Conservation (phyloP, 2,888 invertebrate species). For the Phrixothrix hirtus region DNA sequence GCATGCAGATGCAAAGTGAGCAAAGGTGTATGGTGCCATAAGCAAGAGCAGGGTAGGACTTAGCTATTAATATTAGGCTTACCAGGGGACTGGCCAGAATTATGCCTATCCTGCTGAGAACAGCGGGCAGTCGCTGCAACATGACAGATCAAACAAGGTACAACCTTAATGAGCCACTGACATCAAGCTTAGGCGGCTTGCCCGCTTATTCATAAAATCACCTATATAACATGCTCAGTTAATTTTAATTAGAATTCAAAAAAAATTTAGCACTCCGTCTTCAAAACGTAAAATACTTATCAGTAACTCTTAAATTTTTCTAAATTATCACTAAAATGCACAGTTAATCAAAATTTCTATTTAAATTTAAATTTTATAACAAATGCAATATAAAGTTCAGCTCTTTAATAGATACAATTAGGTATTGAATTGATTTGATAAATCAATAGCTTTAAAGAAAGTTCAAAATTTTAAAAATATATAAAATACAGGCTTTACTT, state of each 20-base stretch:
- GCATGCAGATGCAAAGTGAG: conserved; percentile 20
- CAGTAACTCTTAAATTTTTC: too few species aligned
- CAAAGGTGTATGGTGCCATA: conserved; percentile 15
- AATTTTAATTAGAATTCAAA: conserved; percentile 8
- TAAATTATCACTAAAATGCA: too few species aligned
- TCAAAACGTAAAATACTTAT: too few species aligned
- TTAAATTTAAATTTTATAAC: too few species aligned
- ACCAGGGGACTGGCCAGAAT: conserved; percentile 95
- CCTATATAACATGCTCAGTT: conserved; percentile 23
- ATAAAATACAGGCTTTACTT: too few species aligned
- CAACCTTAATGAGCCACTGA: conserved; percentile 48
- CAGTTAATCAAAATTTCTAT: too few species aligned
- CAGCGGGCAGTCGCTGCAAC: conserved; percentile 92
- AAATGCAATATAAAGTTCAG: too few species aligned
- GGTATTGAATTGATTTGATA: too few species aligned
- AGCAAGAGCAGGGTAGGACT: conserved; percentile 29
- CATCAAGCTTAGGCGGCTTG: conserved; percentile 28
- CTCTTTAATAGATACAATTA: too few species aligned
- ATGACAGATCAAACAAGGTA: conserved; percentile 63
- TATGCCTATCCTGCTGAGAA: conserved; percentile 94
- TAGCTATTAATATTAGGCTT: conserved; percentile 61
- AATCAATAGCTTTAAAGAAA: too few species aligned
- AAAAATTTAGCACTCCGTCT: too few species aligned
- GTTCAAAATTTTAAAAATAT: too few species aligned
- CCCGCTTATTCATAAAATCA: conserved; percentile 24